Evolutionary conservation across 2,113 vertebrate genomes (phyloP).

Genomic region (Sitta europaea): DNA sequence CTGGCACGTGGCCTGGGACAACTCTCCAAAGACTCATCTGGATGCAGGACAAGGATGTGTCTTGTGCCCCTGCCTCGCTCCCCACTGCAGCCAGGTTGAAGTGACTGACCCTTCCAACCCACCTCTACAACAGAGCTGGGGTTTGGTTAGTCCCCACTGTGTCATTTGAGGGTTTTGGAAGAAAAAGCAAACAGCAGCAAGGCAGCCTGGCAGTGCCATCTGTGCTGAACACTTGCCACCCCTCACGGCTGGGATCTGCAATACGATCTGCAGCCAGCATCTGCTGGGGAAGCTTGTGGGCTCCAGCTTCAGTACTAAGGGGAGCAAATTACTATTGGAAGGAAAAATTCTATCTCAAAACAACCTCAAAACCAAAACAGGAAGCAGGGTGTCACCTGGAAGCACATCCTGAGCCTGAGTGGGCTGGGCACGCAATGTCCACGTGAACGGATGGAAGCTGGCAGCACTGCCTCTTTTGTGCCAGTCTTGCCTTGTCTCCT

Average conservation of each 20-base stretch:
- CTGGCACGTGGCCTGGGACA: not conserved
- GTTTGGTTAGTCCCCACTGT: not conserved
- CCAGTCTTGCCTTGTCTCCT: not conserved
- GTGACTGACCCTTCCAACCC: not conserved
- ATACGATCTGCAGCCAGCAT: not conserved
- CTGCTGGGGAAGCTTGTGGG: not conserved
- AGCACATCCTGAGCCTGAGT: not conserved
- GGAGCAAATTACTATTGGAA: not conserved
- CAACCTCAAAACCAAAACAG: not conserved
- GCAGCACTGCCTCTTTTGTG: accelerated
- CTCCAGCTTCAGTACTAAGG: not conserved
- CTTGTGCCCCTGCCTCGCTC: not conserved
- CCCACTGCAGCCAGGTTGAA: not conserved
- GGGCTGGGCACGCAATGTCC: too few species aligned
- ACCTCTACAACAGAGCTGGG: not conserved
- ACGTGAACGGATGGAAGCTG: not conserved
- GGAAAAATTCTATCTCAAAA: not conserved
- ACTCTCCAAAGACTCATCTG: not conserved
- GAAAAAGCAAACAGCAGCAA: not conserved
- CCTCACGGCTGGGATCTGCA: not conserved
- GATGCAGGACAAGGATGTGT: not conserved
- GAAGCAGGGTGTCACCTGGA: not conserved
- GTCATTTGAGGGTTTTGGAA: not conserved
- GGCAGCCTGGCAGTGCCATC: not conserved
- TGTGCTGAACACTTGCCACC: not conserved